Evolutionary conservation across 2,888 invertebrate species (phyloP), one percentile per base, ranked within the genome.

Genomic region (Eilema caniola): DNA sequence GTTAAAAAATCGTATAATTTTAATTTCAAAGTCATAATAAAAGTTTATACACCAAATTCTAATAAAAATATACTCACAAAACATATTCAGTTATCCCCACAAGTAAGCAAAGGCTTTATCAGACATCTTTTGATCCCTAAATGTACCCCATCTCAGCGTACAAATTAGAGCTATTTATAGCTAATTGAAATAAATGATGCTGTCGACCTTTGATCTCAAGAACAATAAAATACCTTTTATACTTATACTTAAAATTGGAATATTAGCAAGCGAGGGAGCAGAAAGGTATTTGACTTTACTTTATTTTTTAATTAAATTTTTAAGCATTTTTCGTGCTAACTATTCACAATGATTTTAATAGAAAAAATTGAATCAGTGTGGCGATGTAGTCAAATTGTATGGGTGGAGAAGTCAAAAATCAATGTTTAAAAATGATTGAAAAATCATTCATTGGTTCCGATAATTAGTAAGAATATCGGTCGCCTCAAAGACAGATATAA

Each of bases 201-300:
- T n/a, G n/a, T 53, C n/a, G 53, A 53, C 53, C 53, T 53, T n/a
- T n/a, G n/a, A n/a, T n/a, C n/a, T 53, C 53, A n/a, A 53, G 53
- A 53, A 53, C n/a, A 53, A 53, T n/a, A 53, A 53, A n/a, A 53
- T 53, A 10, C 20, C 53, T 69, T 23, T 72, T 65, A 69, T 41
- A n/a, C n/a, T n/a, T n/a, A 41, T 16, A 24, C 24, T 59, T n/a
- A 8, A 53, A n/a, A 53, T n/a, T 53, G 53, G 53, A 47, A 53
- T 53, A 53, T 53, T 53, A 20, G n/a, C n/a, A n/a, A 53, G 53
- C n/a, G 53, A 53, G 47, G 47, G n/a, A 53, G 53, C 2, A 7
- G n/a, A 53, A n/a, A n/a, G 47, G 47, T 20, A 47, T 47, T 47
- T 20, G 47, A 47, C 47, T 47, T 47, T 47, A n/a, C n/a, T n/a